phyloP scores from a whole-genome alignment of 2,888 invertebrate genomes.

The Encarsia formosa region DNA sequence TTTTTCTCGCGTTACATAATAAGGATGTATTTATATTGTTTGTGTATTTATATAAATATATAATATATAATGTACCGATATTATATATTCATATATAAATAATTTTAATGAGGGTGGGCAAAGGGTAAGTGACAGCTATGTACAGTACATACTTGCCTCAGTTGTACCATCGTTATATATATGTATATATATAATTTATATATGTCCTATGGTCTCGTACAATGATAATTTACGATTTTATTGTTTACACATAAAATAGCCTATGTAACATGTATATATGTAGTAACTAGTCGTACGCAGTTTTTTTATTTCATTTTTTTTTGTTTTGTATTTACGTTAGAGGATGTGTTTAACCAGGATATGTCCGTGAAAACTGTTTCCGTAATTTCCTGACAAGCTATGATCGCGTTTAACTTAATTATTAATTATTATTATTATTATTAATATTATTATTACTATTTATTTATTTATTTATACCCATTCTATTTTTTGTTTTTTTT shows the following conservation, averaged over 20 bases:
- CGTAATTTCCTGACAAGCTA: conserved; percentile 28
- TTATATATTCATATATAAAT: conserved; percentile 25
- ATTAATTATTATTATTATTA: conserved; percentile 39
- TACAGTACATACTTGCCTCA: conserved; percentile 51
- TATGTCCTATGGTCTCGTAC: conserved; percentile 39
- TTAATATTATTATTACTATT: conserved; percentile 23
- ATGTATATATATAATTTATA: conserved; percentile 32
- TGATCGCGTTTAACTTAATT: conserved; percentile 28
- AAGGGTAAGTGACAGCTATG: conserved; percentile 48
- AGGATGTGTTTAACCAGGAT: conserved; percentile 50
- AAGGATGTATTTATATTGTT: conserved; percentile 27
- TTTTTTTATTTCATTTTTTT: conserved; percentile 36
- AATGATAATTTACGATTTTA: conserved; percentile 40
- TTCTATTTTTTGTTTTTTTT: conserved; percentile 2
- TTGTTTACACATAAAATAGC: conserved; percentile 48
- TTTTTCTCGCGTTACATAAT: conserved; percentile 36
- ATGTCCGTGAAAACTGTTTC: conserved; percentile 50
- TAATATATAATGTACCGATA: conserved; percentile 11
- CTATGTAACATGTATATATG: conserved; percentile 43
- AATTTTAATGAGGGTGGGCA: conserved; percentile 39
- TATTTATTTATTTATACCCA: conserved; percentile 11
- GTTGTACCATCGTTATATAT: conserved; percentile 45
- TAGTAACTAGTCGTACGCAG: conserved; percentile 45
- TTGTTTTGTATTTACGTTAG: conserved; percentile 44
- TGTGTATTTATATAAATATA: conserved; percentile 33